A percentile compares a stretch with the other conserved stretches of the same genome.
These are phyloP conservation scores for Cyclargus thomasi DNA, from an alignment of 1,140 invertebrate species.

Conservation along the genomic window DNA sequence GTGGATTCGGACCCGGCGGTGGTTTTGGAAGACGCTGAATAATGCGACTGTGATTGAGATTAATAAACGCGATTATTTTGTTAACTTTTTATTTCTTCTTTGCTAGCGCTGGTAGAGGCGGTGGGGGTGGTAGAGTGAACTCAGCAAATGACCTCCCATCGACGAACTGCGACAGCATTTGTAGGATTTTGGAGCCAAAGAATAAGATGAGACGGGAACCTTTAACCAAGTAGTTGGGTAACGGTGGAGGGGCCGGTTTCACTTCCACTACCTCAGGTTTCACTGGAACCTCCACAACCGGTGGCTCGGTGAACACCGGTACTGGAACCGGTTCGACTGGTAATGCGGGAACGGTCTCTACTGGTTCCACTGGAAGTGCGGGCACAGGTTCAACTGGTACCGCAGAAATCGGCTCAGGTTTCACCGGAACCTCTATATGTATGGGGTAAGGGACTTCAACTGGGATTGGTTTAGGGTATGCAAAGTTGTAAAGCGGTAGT, in stretches of 20 bases:
- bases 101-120: constrained; percentile 8
- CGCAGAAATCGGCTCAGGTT: not conserved
- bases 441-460: not conserved
- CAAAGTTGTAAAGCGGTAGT: not conserved
- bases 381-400: not conserved
- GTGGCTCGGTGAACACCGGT: constrained; percentile 17
- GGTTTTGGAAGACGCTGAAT: constrained; percentile 15
- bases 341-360: constrained; percentile 19
- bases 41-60: not conserved
- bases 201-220: constrained; percentile 41
- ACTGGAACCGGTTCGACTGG: constrained; percentile 18
- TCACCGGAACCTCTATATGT: not conserved
- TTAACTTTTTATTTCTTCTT: constrained; percentile 9
- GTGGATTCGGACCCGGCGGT: constrained; percentile 18
- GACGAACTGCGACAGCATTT: constrained; percentile 34
- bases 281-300: constrained; percentile 22
- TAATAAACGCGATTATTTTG: not conserved
- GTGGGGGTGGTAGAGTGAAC: constrained; percentile 23
- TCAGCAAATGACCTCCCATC: constrained; percentile 25
- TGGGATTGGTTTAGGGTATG: constrained; percentile 11
- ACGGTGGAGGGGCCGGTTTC: constrained; percentile 16
- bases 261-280: constrained; percentile 24
- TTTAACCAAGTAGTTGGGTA: constrained; percentile 34
- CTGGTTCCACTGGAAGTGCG: constrained; percentile 16
- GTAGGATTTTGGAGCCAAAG: constrained; percentile 40